Conservation (phyloP, 30 jellyfish, hydroid and myxozoan genomes). For the Clytia hemisphaerica region DNA sequence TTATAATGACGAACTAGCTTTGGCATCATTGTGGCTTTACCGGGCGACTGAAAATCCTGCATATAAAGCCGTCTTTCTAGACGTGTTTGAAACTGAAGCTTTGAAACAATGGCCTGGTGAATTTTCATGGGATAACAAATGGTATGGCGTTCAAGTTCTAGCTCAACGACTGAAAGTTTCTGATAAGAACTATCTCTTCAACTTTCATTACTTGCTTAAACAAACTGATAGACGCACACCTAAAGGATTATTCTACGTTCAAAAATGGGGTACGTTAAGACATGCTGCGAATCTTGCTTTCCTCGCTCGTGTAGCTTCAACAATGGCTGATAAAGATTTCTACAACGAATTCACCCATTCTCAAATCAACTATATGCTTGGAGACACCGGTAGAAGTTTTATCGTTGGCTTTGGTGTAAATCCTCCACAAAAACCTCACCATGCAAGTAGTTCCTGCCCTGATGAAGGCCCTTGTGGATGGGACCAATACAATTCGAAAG, state of each 20-base stretch:
- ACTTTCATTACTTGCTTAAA: slow-evolving; percentile 13
- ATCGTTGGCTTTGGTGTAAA: slow-evolving; percentile 59
- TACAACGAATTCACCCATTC: slow-evolving; percentile 37
- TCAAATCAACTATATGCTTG: slow-evolving; percentile 52
- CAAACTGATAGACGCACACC: slow-evolving; percentile 39
- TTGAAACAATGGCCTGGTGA: slow-evolving; percentile 6
- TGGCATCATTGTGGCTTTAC: slow-evolving; percentile 62
- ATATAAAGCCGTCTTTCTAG: background rate
- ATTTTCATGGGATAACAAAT: slow-evolving; percentile 69
- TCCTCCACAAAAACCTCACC: slow-evolving; percentile 61
- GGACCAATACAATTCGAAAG: slow-evolving; percentile 16
- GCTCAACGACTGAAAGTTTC: slow-evolving; percentile 22
- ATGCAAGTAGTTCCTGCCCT: slow-evolving; percentile 63
- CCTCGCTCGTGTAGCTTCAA: slow-evolving; percentile 43
- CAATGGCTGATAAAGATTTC: slow-evolving; percentile 10
- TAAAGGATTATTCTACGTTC: slow-evolving; percentile 39
- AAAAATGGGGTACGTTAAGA: slow-evolving; percentile 53
- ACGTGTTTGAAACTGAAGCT: background rate
- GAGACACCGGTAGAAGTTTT: slow-evolving; percentile 49
- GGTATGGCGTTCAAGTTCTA: slow-evolving; percentile 43
- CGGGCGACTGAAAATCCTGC: slow-evolving; percentile 38
- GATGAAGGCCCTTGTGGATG: slow-evolving; percentile 38
- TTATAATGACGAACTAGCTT: slow-evolving; percentile 45
- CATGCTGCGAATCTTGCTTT: slow-evolving; percentile 61
- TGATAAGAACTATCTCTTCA: slow-evolving; percentile 1